These are phyloP conservation scores for Cotesia vestalis DNA, from an alignment of 1,140 invertebrate genomes.

Conservation along the genomic window DNA sequence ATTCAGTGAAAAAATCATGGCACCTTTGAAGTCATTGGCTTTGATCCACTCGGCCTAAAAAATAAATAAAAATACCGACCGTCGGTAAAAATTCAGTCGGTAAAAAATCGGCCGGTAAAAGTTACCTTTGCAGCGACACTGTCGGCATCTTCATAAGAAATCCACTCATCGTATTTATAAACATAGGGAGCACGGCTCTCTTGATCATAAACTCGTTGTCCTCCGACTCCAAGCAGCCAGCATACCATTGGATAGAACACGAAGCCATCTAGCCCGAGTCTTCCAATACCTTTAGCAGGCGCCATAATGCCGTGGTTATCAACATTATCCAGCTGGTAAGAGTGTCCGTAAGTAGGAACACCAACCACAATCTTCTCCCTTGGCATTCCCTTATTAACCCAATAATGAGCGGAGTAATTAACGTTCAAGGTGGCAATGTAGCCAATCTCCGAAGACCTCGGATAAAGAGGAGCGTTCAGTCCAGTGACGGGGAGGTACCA, in stretches of 20 bases:
- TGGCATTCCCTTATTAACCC: constrained; percentile 82
- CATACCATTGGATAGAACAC: constrained; percentile 76
- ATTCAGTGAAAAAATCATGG: constrained; percentile 82
- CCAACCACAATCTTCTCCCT: constrained; percentile 86
- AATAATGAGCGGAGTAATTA: constrained; percentile 85
- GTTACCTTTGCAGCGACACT: constrained; percentile 80
- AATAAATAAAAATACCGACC: constrained; percentile 37
- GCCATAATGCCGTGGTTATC: constrained; percentile 74
- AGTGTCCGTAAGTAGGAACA: constrained; percentile 89
- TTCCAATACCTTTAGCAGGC: constrained; percentile 75
- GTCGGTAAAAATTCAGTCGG: background rate
- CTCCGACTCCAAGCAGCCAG: constrained; percentile 69
- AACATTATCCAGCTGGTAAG: constrained; percentile 76
- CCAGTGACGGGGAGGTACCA: constrained; percentile 82
- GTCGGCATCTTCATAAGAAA: constrained; percentile 83
- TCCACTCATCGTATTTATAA: constrained; percentile 80
- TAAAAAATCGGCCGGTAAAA: background rate
- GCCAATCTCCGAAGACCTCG: constrained; percentile 68
- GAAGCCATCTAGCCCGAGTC: constrained; percentile 75
- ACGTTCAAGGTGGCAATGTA: constrained; percentile 80
- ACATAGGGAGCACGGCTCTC: constrained; percentile 82
- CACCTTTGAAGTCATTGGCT: constrained; percentile 72
- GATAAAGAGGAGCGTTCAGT: constrained; percentile 82
- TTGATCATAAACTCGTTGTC: constrained; percentile 70
- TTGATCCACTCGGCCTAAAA: constrained; percentile 72